Percentiles rank a stretch among this genome's conserved stretches.
These are phyloP conservation scores for Menura novaehollandiae DNA, from an alignment of 2,113 vertebrate genomes.

Conservation along the genomic window DNA sequence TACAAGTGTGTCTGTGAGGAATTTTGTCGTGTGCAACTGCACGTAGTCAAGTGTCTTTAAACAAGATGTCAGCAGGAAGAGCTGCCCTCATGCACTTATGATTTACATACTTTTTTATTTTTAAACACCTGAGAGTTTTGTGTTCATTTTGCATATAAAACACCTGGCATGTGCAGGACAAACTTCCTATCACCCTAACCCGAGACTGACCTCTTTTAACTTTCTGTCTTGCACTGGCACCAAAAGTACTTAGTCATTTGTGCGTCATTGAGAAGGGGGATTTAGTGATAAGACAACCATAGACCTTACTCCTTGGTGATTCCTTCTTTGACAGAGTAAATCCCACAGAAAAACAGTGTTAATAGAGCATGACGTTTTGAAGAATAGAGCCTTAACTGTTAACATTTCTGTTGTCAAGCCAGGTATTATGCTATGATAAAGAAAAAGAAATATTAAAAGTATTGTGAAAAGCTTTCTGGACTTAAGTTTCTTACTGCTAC, in stretches of 20 bases:
- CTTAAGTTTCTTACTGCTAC: conserved; percentile 64
- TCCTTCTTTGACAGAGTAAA: conserved; percentile 71
- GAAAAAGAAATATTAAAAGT: conserved; percentile 68
- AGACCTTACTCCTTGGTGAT: conserved; percentile 68
- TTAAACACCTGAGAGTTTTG: neutral
- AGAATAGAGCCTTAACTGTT: conserved; percentile 70
- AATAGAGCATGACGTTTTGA: conserved; percentile 72
- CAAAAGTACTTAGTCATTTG: conserved; percentile 67
- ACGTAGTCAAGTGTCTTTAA: neutral
- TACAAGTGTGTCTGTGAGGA: too few relatives aligned
- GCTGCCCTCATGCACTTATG: neutral
- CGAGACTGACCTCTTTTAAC: conserved; percentile 47
- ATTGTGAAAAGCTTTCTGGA: conserved; percentile 44
- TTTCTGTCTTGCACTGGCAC: conserved; percentile 44
- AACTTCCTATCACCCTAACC: neutral
- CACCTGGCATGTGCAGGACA: neutral
- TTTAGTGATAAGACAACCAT: conserved; percentile 68
- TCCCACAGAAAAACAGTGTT: conserved; percentile 70
- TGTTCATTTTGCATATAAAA: neutral
- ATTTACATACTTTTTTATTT: neutral
- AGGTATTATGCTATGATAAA: conserved; percentile 66
- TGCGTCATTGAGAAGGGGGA: conserved; percentile 67
- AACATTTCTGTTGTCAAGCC: conserved; percentile 72
- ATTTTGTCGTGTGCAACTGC: neutral
- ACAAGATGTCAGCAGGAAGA: neutral